Percentiles rank a stretch among this genome's conserved stretches.
Conservation (phyloP, 2,797 vertebrate species). For the Pseudocheirus occidentalis region DNA sequence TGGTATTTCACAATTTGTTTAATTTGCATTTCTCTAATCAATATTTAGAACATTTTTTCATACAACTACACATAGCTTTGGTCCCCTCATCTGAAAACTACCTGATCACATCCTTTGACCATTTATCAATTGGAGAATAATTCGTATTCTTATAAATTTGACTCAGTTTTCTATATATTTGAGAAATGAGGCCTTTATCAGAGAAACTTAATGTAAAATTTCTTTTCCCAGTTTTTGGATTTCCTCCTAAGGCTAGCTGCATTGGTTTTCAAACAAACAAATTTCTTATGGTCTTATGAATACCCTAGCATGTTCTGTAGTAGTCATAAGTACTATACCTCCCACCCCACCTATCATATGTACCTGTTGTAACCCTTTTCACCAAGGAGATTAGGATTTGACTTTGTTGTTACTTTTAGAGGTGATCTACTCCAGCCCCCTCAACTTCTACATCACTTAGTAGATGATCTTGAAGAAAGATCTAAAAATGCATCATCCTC, state of each 20-base stretch:
- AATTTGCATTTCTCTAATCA: background rate
- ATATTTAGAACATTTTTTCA: background rate
- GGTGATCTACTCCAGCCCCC: background rate
- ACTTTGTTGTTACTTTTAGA: background rate
- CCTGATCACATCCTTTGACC: background rate
- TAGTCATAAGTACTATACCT: background rate
- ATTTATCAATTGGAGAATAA: background rate
- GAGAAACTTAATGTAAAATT: background rate
- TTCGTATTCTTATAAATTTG: background rate
- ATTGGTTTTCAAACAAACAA: background rate
- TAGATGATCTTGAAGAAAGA: background rate
- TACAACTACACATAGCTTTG: background rate
- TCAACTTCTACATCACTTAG: background rate
- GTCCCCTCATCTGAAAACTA: background rate
- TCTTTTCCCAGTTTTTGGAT: background rate
- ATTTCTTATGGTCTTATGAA: background rate
- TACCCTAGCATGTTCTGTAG: background rate
- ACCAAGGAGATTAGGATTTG: background rate
- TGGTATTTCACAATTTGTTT: background rate
- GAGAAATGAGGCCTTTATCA: background rate
- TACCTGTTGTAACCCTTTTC: background rate
- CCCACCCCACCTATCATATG: background rate
- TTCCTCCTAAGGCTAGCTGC: background rate
- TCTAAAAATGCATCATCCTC: background rate
- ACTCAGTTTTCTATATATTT: background rate